phyloP scores from a whole-genome alignment of 2,113 vertebrate species.

The Coturnix japonica region DNA sequence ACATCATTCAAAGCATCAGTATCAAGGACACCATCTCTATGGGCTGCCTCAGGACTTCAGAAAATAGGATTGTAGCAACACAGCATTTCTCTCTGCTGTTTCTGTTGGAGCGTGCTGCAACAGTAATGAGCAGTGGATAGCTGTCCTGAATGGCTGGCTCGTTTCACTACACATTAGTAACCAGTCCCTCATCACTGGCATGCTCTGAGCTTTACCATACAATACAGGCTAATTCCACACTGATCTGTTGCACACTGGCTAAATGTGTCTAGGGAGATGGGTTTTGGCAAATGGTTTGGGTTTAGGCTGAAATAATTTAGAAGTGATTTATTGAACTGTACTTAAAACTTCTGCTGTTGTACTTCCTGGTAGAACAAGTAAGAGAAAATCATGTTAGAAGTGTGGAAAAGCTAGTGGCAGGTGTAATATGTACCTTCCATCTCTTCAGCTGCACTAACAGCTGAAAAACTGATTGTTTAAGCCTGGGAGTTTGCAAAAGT shows the following conservation, averaged over 20 bases:
- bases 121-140: neutral
- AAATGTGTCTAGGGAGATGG: neutral
- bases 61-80: neutral
- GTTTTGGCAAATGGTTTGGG: neutral
- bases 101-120: neutral
- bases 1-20: neutral
- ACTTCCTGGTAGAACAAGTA: neutral
- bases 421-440: constrained; percentile 7
- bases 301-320: constrained; percentile 27
- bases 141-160: rapidly evolving
- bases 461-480: neutral
- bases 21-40: neutral
- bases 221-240: neutral
- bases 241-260: neutral
- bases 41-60: neutral
- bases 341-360: neutral
- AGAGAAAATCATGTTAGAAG: neutral
- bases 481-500: neutral
- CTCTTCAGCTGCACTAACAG: neutral
- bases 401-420: neutral
- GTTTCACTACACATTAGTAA: neutral
- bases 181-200: neutral
- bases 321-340: constrained; percentile 28
- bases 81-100: neutral
- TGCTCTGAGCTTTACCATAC: neutral